Base-by-base conservation (phyloP, 2,888 invertebrate genomes). In the Pyrgus malvae region DNA sequence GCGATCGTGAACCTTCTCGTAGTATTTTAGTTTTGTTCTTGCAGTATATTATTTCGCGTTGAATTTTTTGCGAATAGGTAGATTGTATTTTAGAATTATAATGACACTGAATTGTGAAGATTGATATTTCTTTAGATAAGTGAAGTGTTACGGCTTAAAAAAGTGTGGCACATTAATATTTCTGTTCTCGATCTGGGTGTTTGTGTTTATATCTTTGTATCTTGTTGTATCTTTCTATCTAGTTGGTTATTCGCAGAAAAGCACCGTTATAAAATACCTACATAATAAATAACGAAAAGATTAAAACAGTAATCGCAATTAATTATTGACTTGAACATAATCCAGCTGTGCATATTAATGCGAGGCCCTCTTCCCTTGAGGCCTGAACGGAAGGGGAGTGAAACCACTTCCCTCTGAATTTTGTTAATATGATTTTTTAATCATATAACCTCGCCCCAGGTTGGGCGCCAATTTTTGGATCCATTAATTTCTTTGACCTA, bases 381-480 rank as follows among this genome's bases (percentile, higher is more conserved):
- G 8, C 7, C 21, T 8, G 31, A 37, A 27, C 51, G 51, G 44
- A 37, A 37, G 44, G 51, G 51, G 35, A 9, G 21, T 14, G 19
- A 27, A 45, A 44, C 40, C 57, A 48, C 48, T 56, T n/a, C 35
- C 37, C 42, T 19, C 37, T 14, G 27, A 44, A 51, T 44, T 51
- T 51, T 44, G 44, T 35, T 44, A 51, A 33, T 35, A 50, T 50
- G 50, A 42, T 50, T 51, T 55, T 51, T 58, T 48, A 50, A 48
- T 58, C 50, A 50, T 33, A 11, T 40, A 29, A 50, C 49, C 41
- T 29, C 42, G 27, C 12, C 25, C 25, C 42, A 2, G 3, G 33
- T 33, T 42, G 23, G 41, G 33, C 50, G 41, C 21, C 16, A 50
- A 50, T 25, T 7, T 49, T 31, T 6, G 16, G 1, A 17, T 40